Evolutionary conservation across 2,888 invertebrate genomes (phyloP), one percentile per base, ranked within the genome.

Genomic region (Tineola bisselliella): DNA sequence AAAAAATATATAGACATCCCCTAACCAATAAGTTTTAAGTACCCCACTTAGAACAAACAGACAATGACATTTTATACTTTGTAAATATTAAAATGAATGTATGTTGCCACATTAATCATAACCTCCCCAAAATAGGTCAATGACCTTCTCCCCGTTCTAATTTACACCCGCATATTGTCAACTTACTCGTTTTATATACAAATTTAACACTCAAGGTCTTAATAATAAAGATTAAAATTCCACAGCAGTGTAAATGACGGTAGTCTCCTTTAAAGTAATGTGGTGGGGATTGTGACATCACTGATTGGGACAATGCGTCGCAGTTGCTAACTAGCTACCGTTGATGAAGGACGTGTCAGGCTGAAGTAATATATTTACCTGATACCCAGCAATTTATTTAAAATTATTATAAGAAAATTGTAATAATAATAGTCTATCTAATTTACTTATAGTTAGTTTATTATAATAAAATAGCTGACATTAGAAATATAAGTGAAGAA

Each of bases 1-100:
- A n/a, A n/a, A n/a, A n/a, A n/a, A n/a, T n/a, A n/a, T n/a, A n/a
- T n/a, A n/a, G n/a, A n/a, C n/a, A 44, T 44, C 44, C 44, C 6
- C n/a, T 44, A 44, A 13, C 44, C 44, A 44, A 44, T 44, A 44
- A 10, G n/a, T 15, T n/a, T 17, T 8, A 17, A 48, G 17, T 17
- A 48, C 48, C 3, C 48, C 15, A 48, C 48, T 44, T 44, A 15
- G 12, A 17, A 8, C 19, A 54, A 54, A 54, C 2, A 54, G 54
- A 54, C 54, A 54, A 13, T 11, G 52, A 54, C 54, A 54, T 54
- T 54, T 54, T 12, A 54, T 54, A 54, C 54, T 54, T 25, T 54
- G 54, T 54, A 54, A 54, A 54, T 54, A 54, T 54, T 54, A 54
- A 54, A 54, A 54, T 54, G 18, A 54, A 54, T 54, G 54, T 54